Conservation (phyloP, 92 coral and sea anemone genomes). For the Zoanthus gigantus region DNA sequence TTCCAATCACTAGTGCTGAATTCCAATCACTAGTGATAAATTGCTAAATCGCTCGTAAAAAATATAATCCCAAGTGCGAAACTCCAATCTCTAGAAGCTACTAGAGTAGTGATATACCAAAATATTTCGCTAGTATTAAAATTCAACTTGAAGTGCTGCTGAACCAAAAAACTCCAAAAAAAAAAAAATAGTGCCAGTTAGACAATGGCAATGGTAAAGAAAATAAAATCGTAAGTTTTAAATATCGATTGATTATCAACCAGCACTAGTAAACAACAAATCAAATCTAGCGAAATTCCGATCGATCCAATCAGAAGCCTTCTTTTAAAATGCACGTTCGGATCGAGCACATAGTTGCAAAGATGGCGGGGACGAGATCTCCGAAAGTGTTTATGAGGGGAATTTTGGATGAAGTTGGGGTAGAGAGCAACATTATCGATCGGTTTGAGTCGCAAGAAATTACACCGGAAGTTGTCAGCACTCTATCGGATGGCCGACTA, state of each 20-base stretch:
- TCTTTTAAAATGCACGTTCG: neutral
- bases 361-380: neutral
- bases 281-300: constrained; percentile 27
- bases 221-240: constrained; percentile 20
- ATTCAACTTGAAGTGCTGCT: constrained; percentile 21
- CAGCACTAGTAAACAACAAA: constrained; percentile 38
- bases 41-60: too few relatives aligned
- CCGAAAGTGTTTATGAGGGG: neutral
- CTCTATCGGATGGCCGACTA: constrained; percentile 42
- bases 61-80: too few relatives aligned
- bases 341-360: constrained; percentile 1
- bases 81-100: too few relatives aligned
- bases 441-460: constrained; percentile 49
- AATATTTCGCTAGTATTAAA: neutral
- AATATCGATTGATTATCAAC: neutral
- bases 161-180: neutral
- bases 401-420: constrained; percentile 7
- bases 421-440: constrained; percentile 23
- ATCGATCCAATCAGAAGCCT: neutral
- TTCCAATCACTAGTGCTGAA: too few relatives aligned
- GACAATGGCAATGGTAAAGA: neutral
- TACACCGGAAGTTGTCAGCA: constrained; percentile 37
- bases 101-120: too few relatives aligned
- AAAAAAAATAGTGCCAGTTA: neutral
- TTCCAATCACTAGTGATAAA: too few relatives aligned